A percentile compares a stretch with the other conserved stretches of the same genome.
These are phyloP conservation scores for Mythimna vitellina DNA, from an alignment of 2,888 invertebrate genomes.

Conservation along the genomic window DNA sequence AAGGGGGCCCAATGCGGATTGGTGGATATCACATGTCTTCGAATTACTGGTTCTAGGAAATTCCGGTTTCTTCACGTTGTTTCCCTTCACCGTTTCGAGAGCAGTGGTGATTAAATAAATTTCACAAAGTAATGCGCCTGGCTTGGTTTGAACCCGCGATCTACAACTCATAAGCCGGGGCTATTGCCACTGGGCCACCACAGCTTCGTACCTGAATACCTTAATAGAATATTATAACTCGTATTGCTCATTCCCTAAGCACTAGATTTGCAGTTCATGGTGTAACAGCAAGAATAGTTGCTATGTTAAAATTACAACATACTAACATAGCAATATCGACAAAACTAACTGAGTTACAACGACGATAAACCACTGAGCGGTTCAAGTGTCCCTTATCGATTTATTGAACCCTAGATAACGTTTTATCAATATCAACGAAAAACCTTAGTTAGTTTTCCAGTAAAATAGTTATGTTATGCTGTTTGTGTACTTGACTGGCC, in stretches of 20 bases:
- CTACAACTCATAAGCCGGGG: too few relatives aligned
- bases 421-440: slow-evolving; percentile 54
- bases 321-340: slow-evolving; percentile 30
- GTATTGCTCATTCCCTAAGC: neutral
- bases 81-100: too few relatives aligned
- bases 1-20: neutral
- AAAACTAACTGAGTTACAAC: slow-evolving; percentile 28
- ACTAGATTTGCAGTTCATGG: neutral
- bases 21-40: neutral
- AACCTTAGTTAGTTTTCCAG: slow-evolving; percentile 43
- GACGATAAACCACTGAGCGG: slow-evolving; percentile 45
- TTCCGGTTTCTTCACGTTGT: too few relatives aligned
- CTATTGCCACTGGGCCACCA: too few relatives aligned
- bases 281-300: slow-evolving; percentile 32
- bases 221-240: neutral
- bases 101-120: too few relatives aligned
- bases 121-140: too few relatives aligned
- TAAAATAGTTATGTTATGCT: slow-evolving; percentile 16
- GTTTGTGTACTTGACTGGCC: slow-evolving; percentile 6
- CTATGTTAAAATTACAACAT: slow-evolving; percentile 31
- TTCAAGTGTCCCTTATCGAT: slow-evolving; percentile 76
- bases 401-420: slow-evolving; percentile 68
- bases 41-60: too few relatives aligned
- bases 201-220: too few relatives aligned
- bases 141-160: too few relatives aligned